Base-by-base conservation (phyloP, 2,797 vertebrate species). In the Falco novaeseelandiae region DNA sequence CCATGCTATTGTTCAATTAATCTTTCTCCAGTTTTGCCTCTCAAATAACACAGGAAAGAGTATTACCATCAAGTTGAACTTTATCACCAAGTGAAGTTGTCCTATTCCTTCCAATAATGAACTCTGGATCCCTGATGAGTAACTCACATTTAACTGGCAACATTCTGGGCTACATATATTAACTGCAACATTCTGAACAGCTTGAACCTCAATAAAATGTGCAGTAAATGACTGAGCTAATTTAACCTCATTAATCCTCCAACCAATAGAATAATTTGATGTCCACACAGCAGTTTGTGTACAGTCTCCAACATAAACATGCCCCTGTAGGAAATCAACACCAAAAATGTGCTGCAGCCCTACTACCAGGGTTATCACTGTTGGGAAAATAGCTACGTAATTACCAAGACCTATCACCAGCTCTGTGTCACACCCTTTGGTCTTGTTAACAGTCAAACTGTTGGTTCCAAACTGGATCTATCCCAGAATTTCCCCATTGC, bases 241-340 rank as follows among this genome's bases (percentile, higher is more conserved):
- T 98, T 98, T 96, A 97, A 97, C 96, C 96, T 98, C 97, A 97
- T 98, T 98, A 98, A 98, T 98, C 96, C 97, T 97, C 96, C 95
- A 83, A 96, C 94, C 96, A 97, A 96, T 79, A 91, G 97, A 97
- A 97, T 61, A 71, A 96, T 94, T 92, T 92, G 58, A 97, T 96
- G 88, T 83, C 95, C 95, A 87, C 96, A 83, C 90, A 97, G 92
- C 96, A 95, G 97, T 70, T 85, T 95, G 80, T 82, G 79, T 81
- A 91, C 92, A 84, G 69, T 79, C 93, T 93, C 92, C 87, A 95
- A 95, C 89, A 95, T 92, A 96, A 98, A 98, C 88, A 96, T 1
- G 46, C 25, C 89, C 93, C 94, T 49, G 77, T 49, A 96, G 97
- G 97, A 97, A 96, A 91, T 83, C 72, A 89, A 66, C 93, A 85